These are phyloP conservation scores for Drosophila buzzatii DNA, from an alignment of 2,888 invertebrate genomes.

Conservation along the genomic window DNA sequence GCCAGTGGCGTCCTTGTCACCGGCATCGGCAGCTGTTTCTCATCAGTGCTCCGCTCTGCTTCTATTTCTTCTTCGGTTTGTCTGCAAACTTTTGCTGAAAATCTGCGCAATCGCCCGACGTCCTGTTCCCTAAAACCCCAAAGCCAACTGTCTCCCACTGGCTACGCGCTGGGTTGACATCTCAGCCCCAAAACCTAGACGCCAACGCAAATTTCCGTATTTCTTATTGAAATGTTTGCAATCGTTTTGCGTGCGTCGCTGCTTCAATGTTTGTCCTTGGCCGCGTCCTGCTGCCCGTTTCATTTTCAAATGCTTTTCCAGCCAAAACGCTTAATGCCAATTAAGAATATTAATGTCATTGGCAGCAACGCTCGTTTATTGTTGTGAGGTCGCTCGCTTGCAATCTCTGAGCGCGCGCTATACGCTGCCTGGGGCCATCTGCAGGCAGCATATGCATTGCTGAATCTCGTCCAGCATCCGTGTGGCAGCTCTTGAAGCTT, in stretches of 20 bases:
- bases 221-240: conserved; percentile 54
- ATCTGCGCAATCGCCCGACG: conserved; percentile 35
- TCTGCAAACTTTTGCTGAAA: conserved; percentile 64
- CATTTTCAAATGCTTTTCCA: conserved; percentile 43
- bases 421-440: neutral
- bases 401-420: conserved; percentile 1
- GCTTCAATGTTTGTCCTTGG: conserved; percentile 18
- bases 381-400: neutral
- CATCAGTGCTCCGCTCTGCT: conserved; percentile 11
- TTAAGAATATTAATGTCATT: conserved; percentile 76
- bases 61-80: conserved; percentile 20
- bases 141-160: neutral
- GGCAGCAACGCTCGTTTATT: conserved; percentile 58
- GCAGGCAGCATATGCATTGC: conserved; percentile 18
- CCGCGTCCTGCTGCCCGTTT: conserved; percentile 16
- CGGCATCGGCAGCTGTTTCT: conserved; percentile 25
- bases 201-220: conserved; percentile 41
- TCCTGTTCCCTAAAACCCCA: neutral
- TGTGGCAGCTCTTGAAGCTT: neutral
- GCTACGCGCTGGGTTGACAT: neutral
- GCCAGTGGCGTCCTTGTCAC: neutral
- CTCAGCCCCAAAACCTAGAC: neutral
- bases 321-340: conserved; percentile 71
- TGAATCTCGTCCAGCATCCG: neutral
- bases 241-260: conserved; percentile 25